These are phyloP conservation scores for Drosophila meridiana DNA, from an alignment of 2,888 invertebrate species.

Conservation along the genomic window DNA sequence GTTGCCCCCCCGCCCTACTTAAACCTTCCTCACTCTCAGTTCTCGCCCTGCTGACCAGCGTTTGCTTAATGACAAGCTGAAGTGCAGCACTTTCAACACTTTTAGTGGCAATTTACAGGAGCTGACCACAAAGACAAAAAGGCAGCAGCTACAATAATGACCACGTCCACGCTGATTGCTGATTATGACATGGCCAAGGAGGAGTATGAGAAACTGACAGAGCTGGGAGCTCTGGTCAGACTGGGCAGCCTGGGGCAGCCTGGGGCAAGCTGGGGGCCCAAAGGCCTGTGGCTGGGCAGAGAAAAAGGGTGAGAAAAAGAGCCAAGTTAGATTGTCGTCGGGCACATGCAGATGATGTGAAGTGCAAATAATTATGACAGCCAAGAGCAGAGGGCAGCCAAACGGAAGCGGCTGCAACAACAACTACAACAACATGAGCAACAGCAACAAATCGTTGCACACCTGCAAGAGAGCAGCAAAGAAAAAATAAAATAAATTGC, in stretches of 20 bases:
- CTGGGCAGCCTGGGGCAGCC: neutral
- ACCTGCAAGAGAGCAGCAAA: conserved; percentile 14
- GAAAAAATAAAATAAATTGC: conserved; percentile 58
- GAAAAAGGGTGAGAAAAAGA: conserved; percentile 55
- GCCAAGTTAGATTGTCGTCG: conserved; percentile 43
- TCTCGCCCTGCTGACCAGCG: conserved; percentile 7
- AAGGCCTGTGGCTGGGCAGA: conserved; percentile 27
- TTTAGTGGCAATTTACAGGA: conserved; percentile 82
- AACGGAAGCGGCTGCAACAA: conserved; percentile 64
- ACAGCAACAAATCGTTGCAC: conserved; percentile 19
- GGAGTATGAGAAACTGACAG: conserved; percentile 1
- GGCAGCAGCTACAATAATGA: conserved; percentile 32
- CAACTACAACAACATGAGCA: conserved; percentile 30
- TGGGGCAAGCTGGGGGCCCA: conserved; percentile 1
- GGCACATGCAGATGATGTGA: conserved; percentile 71
- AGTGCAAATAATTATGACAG: conserved; percentile 80
- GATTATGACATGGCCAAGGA: conserved; percentile 58
- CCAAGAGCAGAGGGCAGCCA: conserved; percentile 36
- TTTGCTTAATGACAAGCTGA: conserved; percentile 70
- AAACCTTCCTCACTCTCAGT: neutral
- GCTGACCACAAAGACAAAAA: conserved; percentile 72
- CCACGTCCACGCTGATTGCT: conserved; percentile 62
- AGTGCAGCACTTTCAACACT: conserved; percentile 77
- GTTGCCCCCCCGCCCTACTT: neutral
- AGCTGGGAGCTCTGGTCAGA: neutral